Evolutionary conservation across 2,888 invertebrate genomes (phyloP).

Genomic region (Punctoribates punctum): DNA sequence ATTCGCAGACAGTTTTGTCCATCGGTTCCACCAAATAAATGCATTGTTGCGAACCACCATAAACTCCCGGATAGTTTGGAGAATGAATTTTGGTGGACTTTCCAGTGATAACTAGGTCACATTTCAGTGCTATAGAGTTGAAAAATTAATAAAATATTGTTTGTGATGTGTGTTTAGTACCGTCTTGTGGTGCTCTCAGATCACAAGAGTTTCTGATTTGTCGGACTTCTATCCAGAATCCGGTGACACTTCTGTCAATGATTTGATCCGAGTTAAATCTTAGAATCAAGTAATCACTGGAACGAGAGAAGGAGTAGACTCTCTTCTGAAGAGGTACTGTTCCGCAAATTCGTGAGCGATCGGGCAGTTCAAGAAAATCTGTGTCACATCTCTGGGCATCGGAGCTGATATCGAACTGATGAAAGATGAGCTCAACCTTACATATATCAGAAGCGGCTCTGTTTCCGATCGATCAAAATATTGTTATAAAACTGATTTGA

Average conservation of each 20-base stretch:
- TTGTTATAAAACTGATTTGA: not conserved
- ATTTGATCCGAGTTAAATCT: slow-evolving; percentile 45
- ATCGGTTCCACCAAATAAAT: slow-evolving; percentile 42
- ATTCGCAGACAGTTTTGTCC: slow-evolving; percentile 44
- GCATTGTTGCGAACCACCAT: slow-evolving; percentile 37
- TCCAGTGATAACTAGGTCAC: slow-evolving; percentile 42
- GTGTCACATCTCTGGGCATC: slow-evolving; percentile 10
- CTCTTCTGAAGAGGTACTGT: slow-evolving; percentile 7
- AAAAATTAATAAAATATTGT: slow-evolving; percentile 2
- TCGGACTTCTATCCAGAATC: slow-evolving; percentile 46
- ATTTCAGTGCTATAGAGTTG: slow-evolving; percentile 30
- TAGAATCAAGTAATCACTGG: slow-evolving; percentile 44
- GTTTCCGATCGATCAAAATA: not conserved
- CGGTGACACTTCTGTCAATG: slow-evolving; percentile 43
- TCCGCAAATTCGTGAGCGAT: slow-evolving; percentile 44
- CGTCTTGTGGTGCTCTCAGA: not conserved
- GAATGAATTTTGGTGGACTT: slow-evolving; percentile 30
- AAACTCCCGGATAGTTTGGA: slow-evolving; percentile 40
- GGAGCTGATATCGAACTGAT: slow-evolving; percentile 43
- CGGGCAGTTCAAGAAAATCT: slow-evolving; percentile 47
- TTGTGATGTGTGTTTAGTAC: not conserved
- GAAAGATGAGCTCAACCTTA: slow-evolving; percentile 46
- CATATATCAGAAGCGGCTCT: slow-evolving; percentile 43
- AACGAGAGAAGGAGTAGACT: slow-evolving; percentile 38
- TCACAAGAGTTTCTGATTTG: slow-evolving; percentile 47